A percentile compares a stretch with the other conserved stretches of the same genome.
phyloP scores from a whole-genome alignment of 2,888 invertebrate species.

The Ceramica pisi region DNA sequence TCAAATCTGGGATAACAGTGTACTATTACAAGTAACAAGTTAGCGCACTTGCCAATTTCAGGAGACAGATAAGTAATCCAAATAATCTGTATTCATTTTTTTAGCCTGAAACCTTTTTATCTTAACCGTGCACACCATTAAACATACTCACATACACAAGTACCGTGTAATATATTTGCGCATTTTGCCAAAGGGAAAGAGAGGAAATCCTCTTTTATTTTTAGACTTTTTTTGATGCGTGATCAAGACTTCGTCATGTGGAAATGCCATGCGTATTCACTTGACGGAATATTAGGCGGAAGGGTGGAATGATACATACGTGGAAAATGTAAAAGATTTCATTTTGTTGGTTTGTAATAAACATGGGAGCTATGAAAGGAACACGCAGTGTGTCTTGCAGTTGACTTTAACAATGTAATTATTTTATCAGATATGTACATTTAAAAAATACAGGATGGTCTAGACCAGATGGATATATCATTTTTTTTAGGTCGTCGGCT shows the following conservation, averaged over 20 bases:
- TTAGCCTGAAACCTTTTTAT: background rate
- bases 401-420: too few relatives aligned
- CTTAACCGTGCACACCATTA: slow-evolving; percentile 1
- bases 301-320: slow-evolving; percentile 4
- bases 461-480: too few relatives aligned
- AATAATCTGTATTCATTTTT: background rate
- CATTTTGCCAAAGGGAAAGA: slow-evolving; percentile 10
- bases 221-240: slow-evolving; percentile 30
- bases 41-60: too few relatives aligned
- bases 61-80: background rate
- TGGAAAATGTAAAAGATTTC: slow-evolving; percentile 6
- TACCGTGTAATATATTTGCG: slow-evolving; percentile 23
- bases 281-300: slow-evolving; percentile 8
- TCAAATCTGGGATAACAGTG: too few relatives aligned
- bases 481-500: too few relatives aligned
- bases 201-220: slow-evolving; percentile 24
- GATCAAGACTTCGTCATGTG: slow-evolving; percentile 40
- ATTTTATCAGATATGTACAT: too few relatives aligned
- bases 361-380: background rate
- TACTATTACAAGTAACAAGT: too few relatives aligned
- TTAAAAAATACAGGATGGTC: too few relatives aligned
- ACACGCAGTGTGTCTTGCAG: background rate
- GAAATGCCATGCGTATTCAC: slow-evolving; percentile 35
- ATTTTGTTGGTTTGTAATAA: slow-evolving; percentile 6
- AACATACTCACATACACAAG: slow-evolving; percentile 19